Evolutionary conservation across 1,140 invertebrate genomes (phyloP).

Genomic region (Lethocerus indicus): DNA sequence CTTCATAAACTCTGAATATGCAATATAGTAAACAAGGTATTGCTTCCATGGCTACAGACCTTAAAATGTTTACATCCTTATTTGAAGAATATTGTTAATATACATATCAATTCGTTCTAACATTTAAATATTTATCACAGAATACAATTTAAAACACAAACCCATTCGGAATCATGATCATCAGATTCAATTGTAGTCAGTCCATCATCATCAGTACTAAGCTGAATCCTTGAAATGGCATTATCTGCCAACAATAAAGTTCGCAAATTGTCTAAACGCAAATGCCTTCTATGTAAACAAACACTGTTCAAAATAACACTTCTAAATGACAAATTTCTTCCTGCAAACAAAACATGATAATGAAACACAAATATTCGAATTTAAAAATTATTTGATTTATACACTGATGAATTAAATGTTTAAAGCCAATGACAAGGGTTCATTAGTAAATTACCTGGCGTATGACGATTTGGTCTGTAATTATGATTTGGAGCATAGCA

Average conservation of each 20-base stretch:
- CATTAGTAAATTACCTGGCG: constrained; percentile 1
- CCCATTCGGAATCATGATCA: constrained; percentile 34
- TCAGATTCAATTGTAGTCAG: constrained; percentile 20
- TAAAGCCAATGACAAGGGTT: not conserved
- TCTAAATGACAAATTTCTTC: constrained; percentile 33
- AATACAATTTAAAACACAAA: no score
- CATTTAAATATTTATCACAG: no score
- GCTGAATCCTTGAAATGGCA: constrained; percentile 52
- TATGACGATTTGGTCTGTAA: constrained; percentile 8
- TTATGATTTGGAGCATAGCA: constrained; percentile 33
- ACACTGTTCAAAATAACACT: constrained; percentile 58
- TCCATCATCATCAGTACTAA: constrained; percentile 57
- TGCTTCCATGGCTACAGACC: no score
- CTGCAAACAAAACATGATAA: constrained; percentile 1
- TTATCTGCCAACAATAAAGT: constrained; percentile 80
- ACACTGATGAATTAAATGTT: not conserved
- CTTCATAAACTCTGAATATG: no score
- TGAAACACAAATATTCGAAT: not conserved
- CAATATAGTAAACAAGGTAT: no score
- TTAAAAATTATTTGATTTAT: not conserved
- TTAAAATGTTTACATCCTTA: no score
- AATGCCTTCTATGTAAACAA: constrained; percentile 67
- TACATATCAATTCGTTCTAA: no score
- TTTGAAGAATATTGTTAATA: no score
- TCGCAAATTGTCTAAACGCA: constrained; percentile 58